Percentiles rank a stretch among this genome's conserved stretches.
phyloP scores from a whole-genome alignment of 1,140 invertebrate genomes.

The Parapsyche elsis region DNA sequence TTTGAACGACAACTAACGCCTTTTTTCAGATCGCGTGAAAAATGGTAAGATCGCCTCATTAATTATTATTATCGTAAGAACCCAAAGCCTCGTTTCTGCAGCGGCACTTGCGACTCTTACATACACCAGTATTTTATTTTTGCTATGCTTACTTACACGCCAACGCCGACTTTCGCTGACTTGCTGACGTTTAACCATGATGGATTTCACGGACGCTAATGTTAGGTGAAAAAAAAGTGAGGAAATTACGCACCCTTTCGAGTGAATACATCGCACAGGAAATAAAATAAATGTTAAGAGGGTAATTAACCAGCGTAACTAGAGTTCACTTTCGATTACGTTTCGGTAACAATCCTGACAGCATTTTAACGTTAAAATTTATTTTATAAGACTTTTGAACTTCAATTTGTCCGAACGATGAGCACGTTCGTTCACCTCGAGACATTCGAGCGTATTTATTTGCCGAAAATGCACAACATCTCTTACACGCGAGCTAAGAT shows the following conservation, averaged over 20 bases:
- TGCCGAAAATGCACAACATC: slow-evolving; percentile 12
- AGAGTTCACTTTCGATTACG: not conserved
- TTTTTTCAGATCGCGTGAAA: not conserved
- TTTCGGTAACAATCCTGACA: not conserved
- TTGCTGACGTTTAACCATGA: slow-evolving; percentile 13
- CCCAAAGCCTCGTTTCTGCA: not conserved
- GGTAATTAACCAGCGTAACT: not conserved
- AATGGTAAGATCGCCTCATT: not conserved
- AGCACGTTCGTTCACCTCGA: slow-evolving; percentile 19
- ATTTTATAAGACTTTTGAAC: not conserved
- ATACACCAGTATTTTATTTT: not conserved
- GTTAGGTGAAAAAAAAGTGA: not conserved
- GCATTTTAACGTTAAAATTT: not conserved
- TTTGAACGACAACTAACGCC: not conserved
- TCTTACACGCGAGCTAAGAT: slow-evolving; percentile 12
- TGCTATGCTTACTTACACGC: not conserved
- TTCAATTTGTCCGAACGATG: not conserved
- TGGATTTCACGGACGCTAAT: not conserved
- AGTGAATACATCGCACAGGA: not conserved
- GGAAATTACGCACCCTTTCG: not conserved
- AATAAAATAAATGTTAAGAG: not conserved
- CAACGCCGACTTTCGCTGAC: not conserved
- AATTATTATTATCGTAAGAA: not conserved
- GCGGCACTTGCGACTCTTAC: no score
- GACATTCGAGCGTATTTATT: slow-evolving; percentile 16